Base-by-base conservation (phyloP, 2,797 vertebrate species). In the Chaunax sp. region DNA sequence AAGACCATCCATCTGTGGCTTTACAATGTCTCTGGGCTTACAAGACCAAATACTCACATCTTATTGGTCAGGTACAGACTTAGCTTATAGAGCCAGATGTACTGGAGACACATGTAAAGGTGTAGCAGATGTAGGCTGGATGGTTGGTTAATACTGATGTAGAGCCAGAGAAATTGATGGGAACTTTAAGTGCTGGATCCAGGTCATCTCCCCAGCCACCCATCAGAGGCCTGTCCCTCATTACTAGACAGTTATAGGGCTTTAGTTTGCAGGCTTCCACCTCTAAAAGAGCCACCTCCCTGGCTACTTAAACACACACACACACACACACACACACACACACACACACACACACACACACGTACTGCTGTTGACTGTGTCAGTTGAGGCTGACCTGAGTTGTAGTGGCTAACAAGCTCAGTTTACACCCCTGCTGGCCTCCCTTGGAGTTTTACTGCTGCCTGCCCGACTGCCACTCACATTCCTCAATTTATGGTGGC, bases 401-500 rank as follows among this genome's bases (percentile, higher is more conserved):
- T 81, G 72, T 77, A 69, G 72, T 75, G 74, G 82, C 81, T 92
- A 91, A 92, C 72, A 87, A 87, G 86, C 85, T 91, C 76, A 71
- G 75, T 82, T 92, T 89, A 89, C 87, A 88, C 89, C 88, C 87
- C 83, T 64, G 85, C 85, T 86, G 78, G 85, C 84, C 86, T 90
- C 86, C 83, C 83, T 80, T 64, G 63, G 81, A 88, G 86, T 90
- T 91, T 92, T 91, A 90, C 86, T 89, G 77, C 87, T 64, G 89
- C 81, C 83, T 80, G 79, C 85, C 78, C 38, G 67, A 83, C 87
- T 86, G 76, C 86, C 81, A 87, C 81, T 89, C 72, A 62, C 90
- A 94, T 94, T 94, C 91, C 92, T 90, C 82, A 80, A 70, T 92
- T 92, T 92, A 92, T 86, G 81, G 88, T 83, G 89, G 75, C 75